phyloP scores from a whole-genome alignment of 2,888 invertebrate genomes.

The Syrista parreyssii region DNA sequence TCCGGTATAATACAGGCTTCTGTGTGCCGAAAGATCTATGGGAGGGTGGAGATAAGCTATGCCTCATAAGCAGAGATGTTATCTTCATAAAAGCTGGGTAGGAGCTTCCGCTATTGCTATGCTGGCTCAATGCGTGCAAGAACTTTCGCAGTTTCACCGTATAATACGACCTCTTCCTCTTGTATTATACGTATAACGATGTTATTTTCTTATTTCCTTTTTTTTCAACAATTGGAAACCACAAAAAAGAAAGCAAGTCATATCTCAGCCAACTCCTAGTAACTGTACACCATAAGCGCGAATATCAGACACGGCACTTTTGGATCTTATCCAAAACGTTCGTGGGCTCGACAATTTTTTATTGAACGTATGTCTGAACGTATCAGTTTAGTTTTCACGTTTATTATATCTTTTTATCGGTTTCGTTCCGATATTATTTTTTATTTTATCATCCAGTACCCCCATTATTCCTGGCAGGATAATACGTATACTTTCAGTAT shows the following conservation, averaged over 20 bases:
- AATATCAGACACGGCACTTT: background rate
- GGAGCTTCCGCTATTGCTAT: slow-evolving; percentile 33
- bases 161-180: slow-evolving; percentile 21
- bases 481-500: background rate
- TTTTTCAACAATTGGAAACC: background rate
- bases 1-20: slow-evolving; percentile 38
- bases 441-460: background rate
- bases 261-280: background rate
- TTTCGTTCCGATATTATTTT: background rate
- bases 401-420: background rate
- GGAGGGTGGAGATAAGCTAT: slow-evolving; percentile 45
- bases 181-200: slow-evolving; percentile 6
- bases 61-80: slow-evolving; percentile 47
- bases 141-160: slow-evolving; percentile 29
- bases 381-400: background rate
- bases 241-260: background rate
- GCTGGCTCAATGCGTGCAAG: slow-evolving; percentile 16
- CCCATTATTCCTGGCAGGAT: background rate
- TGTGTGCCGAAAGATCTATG: slow-evolving; percentile 46
- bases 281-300: background rate
- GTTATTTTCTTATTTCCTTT: background rate
- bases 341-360: background rate
- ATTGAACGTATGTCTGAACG: background rate
- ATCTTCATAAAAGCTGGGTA: slow-evolving; percentile 41
- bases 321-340: background rate